Conservation (phyloP, 2,113 vertebrate genomes). For the Symphodus melops region DNA sequence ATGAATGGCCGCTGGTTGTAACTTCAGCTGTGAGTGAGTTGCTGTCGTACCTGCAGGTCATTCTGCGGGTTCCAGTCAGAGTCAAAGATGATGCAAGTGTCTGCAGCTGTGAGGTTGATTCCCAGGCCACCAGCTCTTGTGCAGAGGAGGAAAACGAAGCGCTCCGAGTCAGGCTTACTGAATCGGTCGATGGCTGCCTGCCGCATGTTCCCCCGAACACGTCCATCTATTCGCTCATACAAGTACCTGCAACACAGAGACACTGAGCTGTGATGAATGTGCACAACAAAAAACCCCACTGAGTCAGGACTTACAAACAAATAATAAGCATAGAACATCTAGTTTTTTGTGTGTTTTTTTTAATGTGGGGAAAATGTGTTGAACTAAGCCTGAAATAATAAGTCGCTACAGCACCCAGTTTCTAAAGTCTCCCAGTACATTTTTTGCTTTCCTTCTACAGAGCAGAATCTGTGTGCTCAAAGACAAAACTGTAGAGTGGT, state of each 20-base stretch:
- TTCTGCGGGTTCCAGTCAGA: constrained; percentile 99
- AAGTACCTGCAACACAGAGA: constrained; percentile 86
- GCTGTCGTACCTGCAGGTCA: constrained; percentile 91
- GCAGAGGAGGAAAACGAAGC: constrained; percentile 97
- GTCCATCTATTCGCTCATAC: constrained; percentile 96
- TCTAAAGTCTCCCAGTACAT: constrained; percentile 3
- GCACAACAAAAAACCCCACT: no score
- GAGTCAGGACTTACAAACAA: no score
- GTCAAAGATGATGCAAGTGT: constrained; percentile 99
- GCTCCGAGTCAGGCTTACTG: constrained; percentile 97
- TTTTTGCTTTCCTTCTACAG: constrained; percentile 16
- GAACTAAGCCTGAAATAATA: not conserved
- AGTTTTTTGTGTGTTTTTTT: not conserved
- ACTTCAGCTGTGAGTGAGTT: no score
- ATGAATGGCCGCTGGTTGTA: not conserved
- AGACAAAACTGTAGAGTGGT: constrained; percentile 5
- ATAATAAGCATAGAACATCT: no score
- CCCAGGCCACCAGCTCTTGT: constrained; percentile 96
- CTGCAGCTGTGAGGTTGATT: constrained; percentile 97
- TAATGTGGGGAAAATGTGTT: not conserved
- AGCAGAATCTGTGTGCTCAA: not conserved
- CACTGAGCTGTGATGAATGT: not conserved
- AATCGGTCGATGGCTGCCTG: constrained; percentile 98
- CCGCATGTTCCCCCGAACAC: constrained; percentile 94
- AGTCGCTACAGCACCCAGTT: not conserved